These are phyloP conservation scores for Callipepla californica DNA, from an alignment of 2,113 vertebrate species.

Conservation along the genomic window DNA sequence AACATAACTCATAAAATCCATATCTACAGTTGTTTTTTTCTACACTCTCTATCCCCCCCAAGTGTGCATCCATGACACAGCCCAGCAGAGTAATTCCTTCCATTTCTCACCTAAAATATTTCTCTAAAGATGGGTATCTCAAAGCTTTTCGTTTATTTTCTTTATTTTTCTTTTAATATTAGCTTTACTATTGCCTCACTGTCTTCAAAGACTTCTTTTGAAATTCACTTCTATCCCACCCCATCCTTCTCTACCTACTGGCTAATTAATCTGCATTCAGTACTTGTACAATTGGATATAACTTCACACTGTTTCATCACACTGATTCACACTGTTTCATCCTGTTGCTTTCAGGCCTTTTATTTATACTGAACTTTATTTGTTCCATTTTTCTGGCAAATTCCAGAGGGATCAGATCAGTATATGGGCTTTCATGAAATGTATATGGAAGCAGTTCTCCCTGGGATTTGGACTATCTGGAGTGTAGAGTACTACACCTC, in stretches of 20 bases:
- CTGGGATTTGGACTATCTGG: neutral
- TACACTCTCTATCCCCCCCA: neutral
- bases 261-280: neutral
- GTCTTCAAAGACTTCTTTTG: neutral
- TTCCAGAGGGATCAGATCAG: neutral
- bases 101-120: neutral
- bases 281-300: neutral
- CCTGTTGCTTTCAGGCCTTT: neutral
- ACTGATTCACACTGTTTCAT: neutral
- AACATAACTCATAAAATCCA: neutral
- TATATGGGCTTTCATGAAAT: neutral
- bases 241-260: neutral
- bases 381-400: neutral
- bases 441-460: neutral
- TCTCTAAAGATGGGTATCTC: neutral
- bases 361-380: neutral
- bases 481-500: accelerated
- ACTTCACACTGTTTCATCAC: neutral
- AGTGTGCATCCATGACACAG: neutral
- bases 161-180: neutral
- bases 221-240: neutral
- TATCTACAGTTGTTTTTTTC: neutral
- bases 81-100: neutral
- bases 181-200: neutral
- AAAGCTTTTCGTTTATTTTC: neutral